Evolutionary conservation across 2,113 vertebrate genomes (phyloP), one percentile per base, ranked within the genome.

Genomic region (Brachirus orientalis): DNA sequence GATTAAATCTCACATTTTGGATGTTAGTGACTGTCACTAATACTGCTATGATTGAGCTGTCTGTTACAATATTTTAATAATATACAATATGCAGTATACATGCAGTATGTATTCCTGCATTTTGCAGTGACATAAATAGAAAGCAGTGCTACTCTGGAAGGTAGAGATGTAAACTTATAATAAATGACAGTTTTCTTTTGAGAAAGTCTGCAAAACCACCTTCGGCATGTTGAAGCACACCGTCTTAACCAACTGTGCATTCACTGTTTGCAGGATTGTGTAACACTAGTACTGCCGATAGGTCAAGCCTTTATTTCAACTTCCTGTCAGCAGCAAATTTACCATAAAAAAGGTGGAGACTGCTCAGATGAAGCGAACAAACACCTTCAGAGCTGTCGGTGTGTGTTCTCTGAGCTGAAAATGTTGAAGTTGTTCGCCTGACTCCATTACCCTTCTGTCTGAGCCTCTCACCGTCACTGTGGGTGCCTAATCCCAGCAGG

Each of bases 381-480:
- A 19, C 56, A 71, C 20, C 60, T 28, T 22, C 14, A 43, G 48
- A 12, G 6, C 50, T 72, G 59, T 54, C 69, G 37, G 18, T 41
- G 43, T 56, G 9, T 8, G 40, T 35, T 60, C 63, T 76, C 18
- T 41, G 20, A 54, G 53, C 56, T 45, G 67, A 58, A 4, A 36
- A 14, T 47, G 9, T 3, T 6, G 50, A 68, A 17, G 40, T 61
- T 75, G 13, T 66, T 56, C 54, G 16, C 28, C 14, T 45, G 43
- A 52, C 66, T 12, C 46, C 61, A 52, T 67, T 75, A 53, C 55
- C 38, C 58, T n/a, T n/a, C n/a, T n/a, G n/a, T n/a, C n/a, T 63
- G n/a, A 48, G 28, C 40, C 33, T 55, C 20, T 63, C 63, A 17
- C 45, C 46, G 61, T 38, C 54, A 44, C 54, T 54, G 20, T 12